Percentiles rank a stretch among this genome's conserved stretches.
phyloP scores from a whole-genome alignment of 1,140 invertebrate species.

The Cydia strobilella region DNA sequence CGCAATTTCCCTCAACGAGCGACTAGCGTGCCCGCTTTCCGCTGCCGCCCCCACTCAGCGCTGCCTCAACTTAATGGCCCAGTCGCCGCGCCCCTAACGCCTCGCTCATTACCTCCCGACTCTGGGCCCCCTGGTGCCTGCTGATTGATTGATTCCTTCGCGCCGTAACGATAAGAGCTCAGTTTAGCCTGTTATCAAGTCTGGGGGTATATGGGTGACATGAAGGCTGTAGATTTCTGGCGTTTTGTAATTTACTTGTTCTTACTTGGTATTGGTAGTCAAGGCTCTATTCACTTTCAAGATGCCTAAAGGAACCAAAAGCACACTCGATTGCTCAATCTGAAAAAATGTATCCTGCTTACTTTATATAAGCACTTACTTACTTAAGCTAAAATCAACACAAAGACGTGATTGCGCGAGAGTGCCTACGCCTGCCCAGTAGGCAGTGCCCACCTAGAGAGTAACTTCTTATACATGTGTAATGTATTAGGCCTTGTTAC shows the following conservation, averaged over 20 bases:
- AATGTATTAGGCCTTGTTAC: too few relatives aligned
- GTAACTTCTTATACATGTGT: too few relatives aligned
- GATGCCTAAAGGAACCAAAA: too few relatives aligned
- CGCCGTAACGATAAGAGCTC: constrained; percentile 59
- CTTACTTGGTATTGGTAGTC: too few relatives aligned
- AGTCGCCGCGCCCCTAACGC: constrained; percentile 38
- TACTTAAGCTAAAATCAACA: too few relatives aligned
- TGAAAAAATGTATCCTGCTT: too few relatives aligned
- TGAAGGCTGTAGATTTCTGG: background rate
- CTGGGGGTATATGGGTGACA: constrained; percentile 34
- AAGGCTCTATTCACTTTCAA: too few relatives aligned
- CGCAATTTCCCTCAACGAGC: background rate
- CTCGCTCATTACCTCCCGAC: constrained; percentile 46
- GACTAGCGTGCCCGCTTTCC: background rate
- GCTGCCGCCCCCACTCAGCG: constrained; percentile 24
- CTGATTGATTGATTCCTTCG: constrained; percentile 64
- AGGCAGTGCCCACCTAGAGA: too few relatives aligned
- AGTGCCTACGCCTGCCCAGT: too few relatives aligned
- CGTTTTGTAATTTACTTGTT: background rate
- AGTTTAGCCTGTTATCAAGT: constrained; percentile 63
- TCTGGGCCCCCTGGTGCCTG: constrained; percentile 38
- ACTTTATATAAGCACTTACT: too few relatives aligned
- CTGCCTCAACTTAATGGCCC: constrained; percentile 26
- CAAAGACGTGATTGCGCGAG: too few relatives aligned
- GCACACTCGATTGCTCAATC: too few relatives aligned